Conservation (phyloP, 2,797 vertebrate genomes). For the Florisuga fusca region DNA sequence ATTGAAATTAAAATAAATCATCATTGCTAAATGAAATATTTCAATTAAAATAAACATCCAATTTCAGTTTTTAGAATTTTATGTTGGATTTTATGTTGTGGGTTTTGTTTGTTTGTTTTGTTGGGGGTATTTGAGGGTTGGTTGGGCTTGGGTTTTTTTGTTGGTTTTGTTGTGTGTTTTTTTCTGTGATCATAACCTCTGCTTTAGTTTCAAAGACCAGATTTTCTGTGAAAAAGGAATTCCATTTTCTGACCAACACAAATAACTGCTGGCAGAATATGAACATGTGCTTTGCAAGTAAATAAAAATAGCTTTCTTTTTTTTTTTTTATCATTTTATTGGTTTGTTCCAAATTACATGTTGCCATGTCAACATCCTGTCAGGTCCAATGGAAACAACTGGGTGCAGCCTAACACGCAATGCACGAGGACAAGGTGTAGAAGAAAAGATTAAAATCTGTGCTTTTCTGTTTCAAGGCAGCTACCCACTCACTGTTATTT, state of each 20-base stretch:
- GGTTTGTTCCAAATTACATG: not conserved
- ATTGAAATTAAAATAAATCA: not conserved
- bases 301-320: not conserved
- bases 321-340: not conserved
- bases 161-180: not conserved
- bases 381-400: not conserved
- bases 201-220: not conserved
- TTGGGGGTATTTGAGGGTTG: too few species aligned
- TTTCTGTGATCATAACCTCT: not conserved
- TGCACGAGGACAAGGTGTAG: not conserved
- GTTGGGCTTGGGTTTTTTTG: too few species aligned
- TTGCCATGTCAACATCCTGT: constrained; percentile 23
- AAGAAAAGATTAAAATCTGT: not conserved
- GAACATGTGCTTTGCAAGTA: not conserved
- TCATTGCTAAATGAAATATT: not conserved
- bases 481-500: constrained; percentile 24
- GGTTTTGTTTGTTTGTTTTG: too few species aligned
- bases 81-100: too few species aligned
- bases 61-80: not conserved
- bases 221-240: not conserved
- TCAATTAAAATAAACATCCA: not conserved
- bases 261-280: not conserved
- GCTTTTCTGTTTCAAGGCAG: not conserved
- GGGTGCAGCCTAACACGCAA: not conserved
- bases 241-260: not conserved